phyloP scores from a whole-genome alignment of 2,113 vertebrate genomes.

The Macrotis lagotis region DNA sequence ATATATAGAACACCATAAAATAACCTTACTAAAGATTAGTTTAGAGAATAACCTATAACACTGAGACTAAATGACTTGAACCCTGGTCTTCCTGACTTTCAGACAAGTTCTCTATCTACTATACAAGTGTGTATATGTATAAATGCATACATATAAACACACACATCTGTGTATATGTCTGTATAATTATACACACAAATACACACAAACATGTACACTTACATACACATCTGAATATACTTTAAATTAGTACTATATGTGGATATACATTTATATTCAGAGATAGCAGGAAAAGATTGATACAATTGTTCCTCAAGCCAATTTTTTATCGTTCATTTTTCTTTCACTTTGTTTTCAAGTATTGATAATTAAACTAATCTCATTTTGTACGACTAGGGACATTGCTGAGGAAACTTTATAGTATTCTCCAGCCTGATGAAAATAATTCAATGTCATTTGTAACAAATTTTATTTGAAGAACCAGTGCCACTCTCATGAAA shows the following conservation, averaged over 20 bases:
- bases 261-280: neutral
- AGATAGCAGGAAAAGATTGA: neutral
- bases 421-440: neutral
- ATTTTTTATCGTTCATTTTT: neutral
- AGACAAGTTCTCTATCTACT: neutral
- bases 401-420: neutral
- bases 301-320: neutral
- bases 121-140: neutral
- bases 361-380: neutral
- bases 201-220: neutral
- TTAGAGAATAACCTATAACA: neutral
- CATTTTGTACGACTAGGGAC: neutral
- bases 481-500: neutral
- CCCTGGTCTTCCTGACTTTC: neutral
- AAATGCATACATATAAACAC: too few species aligned
- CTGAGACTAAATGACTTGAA: neutral
- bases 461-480: neutral
- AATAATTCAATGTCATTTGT: neutral
- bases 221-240: neutral
- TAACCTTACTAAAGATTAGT: too few species aligned
- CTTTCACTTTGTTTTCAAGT: neutral
- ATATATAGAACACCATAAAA: too few species aligned
- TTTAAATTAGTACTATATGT: neutral
- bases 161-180: neutral
- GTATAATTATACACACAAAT: neutral